Base-by-base conservation (phyloP, 1,140 invertebrate genomes). In the Prorops nasuta region DNA sequence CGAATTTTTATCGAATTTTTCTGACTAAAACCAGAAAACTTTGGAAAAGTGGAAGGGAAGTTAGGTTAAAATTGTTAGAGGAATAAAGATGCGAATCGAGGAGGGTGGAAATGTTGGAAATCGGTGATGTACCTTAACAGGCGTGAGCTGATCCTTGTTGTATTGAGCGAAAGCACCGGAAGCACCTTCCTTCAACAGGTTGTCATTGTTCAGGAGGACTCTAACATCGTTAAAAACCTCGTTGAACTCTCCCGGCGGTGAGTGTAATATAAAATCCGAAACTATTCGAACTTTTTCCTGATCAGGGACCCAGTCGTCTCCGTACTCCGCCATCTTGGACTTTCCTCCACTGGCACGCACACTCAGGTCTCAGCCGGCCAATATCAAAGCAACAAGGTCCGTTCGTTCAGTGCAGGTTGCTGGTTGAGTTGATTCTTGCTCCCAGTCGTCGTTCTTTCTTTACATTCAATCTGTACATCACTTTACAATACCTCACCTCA, bases 211-310 rank as follows among this genome's bases (percentile, higher is more conserved):
- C 38, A 99, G 78, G 37, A 99, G 80, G 55, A 93, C 89, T 66
- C 97, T 85, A 43, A 98, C 96, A 84, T 99, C 96, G 82, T 98
- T 98, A 74, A 99, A 98, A 45, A 99, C 97, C 84, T 99, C 97
- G 79, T 98, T 98, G 72, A 99, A 99, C 83, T 99, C 97, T 55
- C 97, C 97, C 44, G 97, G 97, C 19, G 97, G 97, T 38, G 96
- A 96, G 81, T 98, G 95, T 16, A 97, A 78, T 72, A 99, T 96
- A 81, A 99, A 98, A 86, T 97, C 89, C 52, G 95, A 95, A 51
- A 94, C 94, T 81, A 98, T 97, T 79, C 89, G 86, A 68, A 96
- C 89, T 85, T 92, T 93, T 83, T 92, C 90, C 77, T 88, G 84
- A 80, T 92, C 90, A 70, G 86, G 85, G 74, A 92, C 90, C 73